Evolutionary conservation across 2,888 invertebrate genomes (phyloP).

Genomic region (Craniophora ligustri): DNA sequence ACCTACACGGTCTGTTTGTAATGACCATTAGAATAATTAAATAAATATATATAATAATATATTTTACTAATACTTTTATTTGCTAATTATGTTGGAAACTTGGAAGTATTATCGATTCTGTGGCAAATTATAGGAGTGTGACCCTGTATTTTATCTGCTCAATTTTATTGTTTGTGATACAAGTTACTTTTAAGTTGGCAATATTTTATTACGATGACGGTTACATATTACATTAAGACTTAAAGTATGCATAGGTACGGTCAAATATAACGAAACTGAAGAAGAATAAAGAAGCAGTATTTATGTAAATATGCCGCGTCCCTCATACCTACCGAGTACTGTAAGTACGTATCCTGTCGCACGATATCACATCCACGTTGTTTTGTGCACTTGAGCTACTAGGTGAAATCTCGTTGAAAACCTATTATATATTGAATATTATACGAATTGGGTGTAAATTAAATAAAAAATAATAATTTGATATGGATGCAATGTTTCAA

Average conservation of each 20-base stretch:
- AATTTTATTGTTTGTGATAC: conserved; percentile 11
- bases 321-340: neutral
- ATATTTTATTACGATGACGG: neutral
- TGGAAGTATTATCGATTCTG: too few species aligned
- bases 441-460: too few species aligned
- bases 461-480: conserved; percentile 12
- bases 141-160: conserved; percentile 32
- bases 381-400: neutral
- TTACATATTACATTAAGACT: too few species aligned
- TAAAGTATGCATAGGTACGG: neutral
- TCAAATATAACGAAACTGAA: neutral
- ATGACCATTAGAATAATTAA: too few species aligned
- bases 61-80: too few species aligned
- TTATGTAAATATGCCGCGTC: too few species aligned
- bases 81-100: too few species aligned
- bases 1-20: too few species aligned
- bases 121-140: too few species aligned
- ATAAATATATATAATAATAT: too few species aligned
- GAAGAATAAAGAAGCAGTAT: neutral
- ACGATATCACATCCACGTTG: neutral
- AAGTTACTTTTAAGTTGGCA: neutral
- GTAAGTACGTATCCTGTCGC: neutral
- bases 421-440: too few species aligned
- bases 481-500: conserved; percentile 22
- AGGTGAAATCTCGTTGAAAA: neutral